Percentiles rank a stretch among this genome's conserved stretches.
Evolutionary conservation across 2,888 invertebrate species (phyloP).

Genomic region (Hydroisotoma schaefferi): DNA sequence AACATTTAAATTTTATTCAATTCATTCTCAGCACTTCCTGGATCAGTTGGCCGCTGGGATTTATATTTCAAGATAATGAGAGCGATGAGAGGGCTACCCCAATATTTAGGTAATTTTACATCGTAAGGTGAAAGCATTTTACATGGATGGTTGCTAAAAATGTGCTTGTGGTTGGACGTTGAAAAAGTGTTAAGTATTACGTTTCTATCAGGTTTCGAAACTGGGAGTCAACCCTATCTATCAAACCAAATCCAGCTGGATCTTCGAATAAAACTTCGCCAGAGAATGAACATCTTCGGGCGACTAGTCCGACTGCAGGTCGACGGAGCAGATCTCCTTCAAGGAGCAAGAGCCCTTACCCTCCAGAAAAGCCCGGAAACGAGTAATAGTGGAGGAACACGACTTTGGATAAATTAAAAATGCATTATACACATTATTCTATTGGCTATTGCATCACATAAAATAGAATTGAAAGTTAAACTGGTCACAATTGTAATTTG

Average conservation of each 20-base stretch:
- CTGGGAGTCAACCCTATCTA: slow-evolving; percentile 44
- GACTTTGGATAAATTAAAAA: slow-evolving; percentile 18
- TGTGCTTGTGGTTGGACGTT: no score
- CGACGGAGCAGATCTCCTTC: slow-evolving; percentile 26
- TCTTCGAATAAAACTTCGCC: slow-evolving; percentile 37
- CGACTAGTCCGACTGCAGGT: slow-evolving; percentile 35
- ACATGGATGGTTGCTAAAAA: background rate
- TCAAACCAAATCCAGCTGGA: slow-evolving; percentile 36
- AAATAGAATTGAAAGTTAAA: no score
- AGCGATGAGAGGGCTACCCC: slow-evolving; percentile 70
- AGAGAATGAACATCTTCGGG: slow-evolving; percentile 32
- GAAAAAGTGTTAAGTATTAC: background rate
- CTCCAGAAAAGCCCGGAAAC: slow-evolving; percentile 20
- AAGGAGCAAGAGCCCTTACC: slow-evolving; percentile 15
- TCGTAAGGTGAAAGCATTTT: no score
- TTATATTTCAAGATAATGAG: slow-evolving; percentile 75
- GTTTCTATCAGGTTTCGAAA: slow-evolving; percentile 38
- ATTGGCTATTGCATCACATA: background rate
- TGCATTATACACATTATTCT: slow-evolving; percentile 6
- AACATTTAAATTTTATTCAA: slow-evolving; percentile 4
- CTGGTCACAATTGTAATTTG: no score
- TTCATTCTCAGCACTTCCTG: slow-evolving; percentile 66
- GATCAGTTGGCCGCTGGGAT: slow-evolving; percentile 90
- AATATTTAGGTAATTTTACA: no score
- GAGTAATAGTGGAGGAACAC: background rate